Evolutionary conservation across 2,888 invertebrate genomes (phyloP).

Genomic region (Pediacus dermestoides): DNA sequence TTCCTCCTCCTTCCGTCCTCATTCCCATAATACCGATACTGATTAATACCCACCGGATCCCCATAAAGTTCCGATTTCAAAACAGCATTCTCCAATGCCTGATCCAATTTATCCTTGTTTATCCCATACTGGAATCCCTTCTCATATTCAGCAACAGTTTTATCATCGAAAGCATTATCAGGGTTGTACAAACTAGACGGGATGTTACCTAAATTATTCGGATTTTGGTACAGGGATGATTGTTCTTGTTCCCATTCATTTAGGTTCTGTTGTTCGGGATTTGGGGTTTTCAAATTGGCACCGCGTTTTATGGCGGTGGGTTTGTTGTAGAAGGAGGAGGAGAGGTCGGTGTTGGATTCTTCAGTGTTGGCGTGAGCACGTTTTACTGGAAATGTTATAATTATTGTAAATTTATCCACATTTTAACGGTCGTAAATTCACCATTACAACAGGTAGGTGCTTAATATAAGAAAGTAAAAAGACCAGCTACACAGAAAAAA

Average conservation of each 20-base stretch:
- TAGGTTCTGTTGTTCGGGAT: constrained; percentile 29
- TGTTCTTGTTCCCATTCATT: constrained; percentile 34
- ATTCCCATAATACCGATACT: constrained; percentile 44
- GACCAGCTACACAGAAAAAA: too few relatives aligned
- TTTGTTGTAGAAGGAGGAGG: constrained; percentile 41
- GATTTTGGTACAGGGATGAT: constrained; percentile 19
- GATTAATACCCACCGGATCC: constrained; percentile 56
- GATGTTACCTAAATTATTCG: neutral
- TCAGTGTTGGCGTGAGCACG: constrained; percentile 36
- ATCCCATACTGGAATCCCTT: constrained; percentile 46
- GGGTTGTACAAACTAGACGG: neutral
- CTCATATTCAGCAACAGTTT: constrained; percentile 45
- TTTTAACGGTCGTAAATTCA: too few relatives aligned
- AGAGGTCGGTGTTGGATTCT: constrained; percentile 37
- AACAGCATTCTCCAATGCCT: constrained; percentile 57
- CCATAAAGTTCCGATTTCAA: constrained; percentile 61
- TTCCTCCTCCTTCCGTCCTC: constrained; percentile 31
- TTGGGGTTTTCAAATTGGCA: constrained; percentile 32
- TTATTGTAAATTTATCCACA: too few relatives aligned
- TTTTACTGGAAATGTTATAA: too few relatives aligned
- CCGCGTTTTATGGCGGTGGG: constrained; percentile 48
- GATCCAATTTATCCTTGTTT: constrained; percentile 45
- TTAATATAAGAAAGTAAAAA: too few relatives aligned
- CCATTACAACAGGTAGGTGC: too few relatives aligned
- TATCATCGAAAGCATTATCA: constrained; percentile 36